Evolutionary conservation across 2,113 vertebrate genomes (phyloP).

Genomic region (Chloroceryle aenea): DNA sequence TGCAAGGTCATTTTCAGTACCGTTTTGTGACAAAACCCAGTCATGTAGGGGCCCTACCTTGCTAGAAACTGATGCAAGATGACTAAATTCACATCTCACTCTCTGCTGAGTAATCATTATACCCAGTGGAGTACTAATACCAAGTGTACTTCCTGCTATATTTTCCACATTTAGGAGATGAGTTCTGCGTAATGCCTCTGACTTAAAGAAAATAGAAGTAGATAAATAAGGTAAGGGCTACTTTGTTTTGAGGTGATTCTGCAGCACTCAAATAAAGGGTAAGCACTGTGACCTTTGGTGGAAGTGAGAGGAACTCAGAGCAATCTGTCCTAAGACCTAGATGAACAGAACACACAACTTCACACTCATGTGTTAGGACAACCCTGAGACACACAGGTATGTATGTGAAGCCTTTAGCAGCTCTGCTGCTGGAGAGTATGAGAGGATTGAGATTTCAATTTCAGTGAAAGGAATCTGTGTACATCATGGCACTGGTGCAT

Average conservation of each 20-base stretch:
- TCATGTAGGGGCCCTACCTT: background rate
- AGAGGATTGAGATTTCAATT: background rate
- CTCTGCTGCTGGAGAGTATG: background rate
- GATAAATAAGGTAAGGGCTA: background rate
- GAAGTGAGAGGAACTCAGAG: background rate
- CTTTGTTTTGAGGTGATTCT: background rate
- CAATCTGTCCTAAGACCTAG: background rate
- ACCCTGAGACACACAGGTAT: background rate
- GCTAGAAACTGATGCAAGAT: background rate
- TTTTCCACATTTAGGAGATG: background rate
- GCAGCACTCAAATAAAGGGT: background rate
- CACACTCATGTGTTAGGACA: background rate
- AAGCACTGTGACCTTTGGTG: background rate
- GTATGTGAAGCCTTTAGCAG: fast-evolving
- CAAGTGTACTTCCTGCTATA: background rate
- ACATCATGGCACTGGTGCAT: background rate
- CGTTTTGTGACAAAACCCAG: background rate
- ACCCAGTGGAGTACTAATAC: background rate
- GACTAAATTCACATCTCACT: background rate
- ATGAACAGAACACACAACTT: background rate
- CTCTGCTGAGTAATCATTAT: background rate
- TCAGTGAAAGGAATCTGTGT: background rate
- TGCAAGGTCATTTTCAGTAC: background rate
- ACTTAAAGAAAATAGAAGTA: background rate
- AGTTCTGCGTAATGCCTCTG: background rate